A percentile compares a stretch with the other conserved stretches of the same genome.
Conservation (phyloP, 2,888 invertebrate genomes). For the Glyphotaelius pellucidus region DNA sequence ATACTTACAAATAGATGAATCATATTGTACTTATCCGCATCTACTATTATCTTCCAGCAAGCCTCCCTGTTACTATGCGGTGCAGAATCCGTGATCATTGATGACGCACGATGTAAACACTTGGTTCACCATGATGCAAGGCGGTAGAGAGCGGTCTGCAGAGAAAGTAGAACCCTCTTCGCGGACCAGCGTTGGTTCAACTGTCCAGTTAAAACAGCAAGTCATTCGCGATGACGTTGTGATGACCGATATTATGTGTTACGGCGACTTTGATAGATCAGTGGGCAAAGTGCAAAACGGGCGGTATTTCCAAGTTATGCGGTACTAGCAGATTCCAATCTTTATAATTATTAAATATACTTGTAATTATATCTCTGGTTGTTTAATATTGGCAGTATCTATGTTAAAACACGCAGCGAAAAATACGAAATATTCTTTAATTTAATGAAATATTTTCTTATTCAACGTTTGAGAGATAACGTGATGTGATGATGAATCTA, state of each 20-base stretch:
- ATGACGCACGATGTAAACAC: slow-evolving; percentile 42
- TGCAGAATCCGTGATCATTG: not conserved
- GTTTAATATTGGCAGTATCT: not conserved
- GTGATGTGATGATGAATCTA: too few relatives aligned
- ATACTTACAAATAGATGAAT: not conserved
- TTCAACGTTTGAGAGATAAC: too few relatives aligned
- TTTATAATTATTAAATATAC: not conserved
- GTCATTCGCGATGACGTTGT: not conserved
- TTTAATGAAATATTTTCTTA: too few relatives aligned
- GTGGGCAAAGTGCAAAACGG: not conserved
- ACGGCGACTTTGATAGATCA: not conserved
- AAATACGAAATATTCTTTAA: not conserved
- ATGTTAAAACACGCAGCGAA: not conserved
- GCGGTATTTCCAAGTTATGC: not conserved
- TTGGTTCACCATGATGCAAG: slow-evolving; percentile 35
- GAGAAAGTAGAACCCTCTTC: slow-evolving; percentile 19
- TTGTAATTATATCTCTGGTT: not conserved
- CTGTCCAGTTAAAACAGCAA: not conserved
- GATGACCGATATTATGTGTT: not conserved
- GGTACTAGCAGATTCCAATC: not conserved
- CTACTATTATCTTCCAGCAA: not conserved
- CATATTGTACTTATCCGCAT: not conserved
- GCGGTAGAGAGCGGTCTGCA: not conserved
- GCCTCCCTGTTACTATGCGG: slow-evolving; percentile 14
- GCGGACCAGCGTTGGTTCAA: not conserved